Evolutionary conservation across 2,888 invertebrate species (phyloP), one percentile per base, ranked within the genome.

Genomic region (Tetragonula carbonaria): DNA sequence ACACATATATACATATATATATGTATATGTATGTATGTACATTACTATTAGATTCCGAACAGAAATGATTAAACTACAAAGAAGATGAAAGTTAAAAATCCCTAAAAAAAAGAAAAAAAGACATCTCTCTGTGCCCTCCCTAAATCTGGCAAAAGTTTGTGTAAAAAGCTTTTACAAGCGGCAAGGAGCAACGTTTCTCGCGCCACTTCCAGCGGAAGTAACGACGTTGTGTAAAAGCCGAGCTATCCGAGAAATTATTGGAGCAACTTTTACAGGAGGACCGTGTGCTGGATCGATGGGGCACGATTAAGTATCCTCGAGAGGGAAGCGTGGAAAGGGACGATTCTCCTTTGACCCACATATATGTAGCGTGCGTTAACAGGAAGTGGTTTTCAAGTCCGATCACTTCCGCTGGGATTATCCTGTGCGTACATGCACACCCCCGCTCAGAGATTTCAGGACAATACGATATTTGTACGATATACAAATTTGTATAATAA

Each of bases 271-370:
- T 63, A 45, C 77, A 63, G 50, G 71, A 66, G 63, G 77, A 63
- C 74, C 67, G 71, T 33, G 33, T 33, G 75, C 67, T 71, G 72
- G 82, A 88, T 86, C 82, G 86, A 86, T 86, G 84, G 74, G 78
- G 79, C 83, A 50, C 80, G 81, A 80, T 85, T 75, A 87, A 84
- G 79, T 76, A 76, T 73, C 75, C 71, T 80, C 78, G 68, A 75
- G 55, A 45, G 62, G 38, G 51, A 75, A 80, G 11, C 28, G 23
- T 38, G 63, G 18, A 65, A 65, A 51, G 55, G 14, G 55, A 55
- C 51, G 65, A 57, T 62, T 59, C 28, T 70, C 76, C 45, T 76
- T 79, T 74, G 73, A 82, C 79, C 65, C 76, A 79, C 76, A 74
- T 74, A 65, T 66, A 59, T 53, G 50, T 33, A n/a, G 53, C 33